These are phyloP conservation scores for Neuroterus valhalla DNA, from an alignment of 1,140 invertebrate species.

Conservation along the genomic window DNA sequence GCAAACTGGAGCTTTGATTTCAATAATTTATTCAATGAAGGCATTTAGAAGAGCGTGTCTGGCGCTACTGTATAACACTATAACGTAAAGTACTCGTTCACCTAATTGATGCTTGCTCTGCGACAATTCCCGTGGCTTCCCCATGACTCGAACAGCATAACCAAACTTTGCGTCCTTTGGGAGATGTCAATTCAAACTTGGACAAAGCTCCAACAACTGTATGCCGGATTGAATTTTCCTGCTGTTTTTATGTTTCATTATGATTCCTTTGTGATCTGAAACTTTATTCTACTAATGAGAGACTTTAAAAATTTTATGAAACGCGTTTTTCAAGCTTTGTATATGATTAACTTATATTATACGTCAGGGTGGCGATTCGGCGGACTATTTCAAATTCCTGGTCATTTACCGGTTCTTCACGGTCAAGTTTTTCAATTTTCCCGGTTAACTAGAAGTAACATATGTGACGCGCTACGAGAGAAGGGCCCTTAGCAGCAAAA, in stretches of 20 bases:
- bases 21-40: background rate
- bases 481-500: too few relatives aligned
- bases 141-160: background rate
- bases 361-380: too few relatives aligned
- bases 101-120: background rate
- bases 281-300: background rate
- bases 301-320: background rate
- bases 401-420: too few relatives aligned
- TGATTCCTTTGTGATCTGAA: background rate
- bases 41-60: background rate
- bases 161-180: too few relatives aligned
- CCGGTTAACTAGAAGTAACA: too few relatives aligned
- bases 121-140: background rate
- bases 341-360: too few relatives aligned
- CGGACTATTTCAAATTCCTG: too few relatives aligned
- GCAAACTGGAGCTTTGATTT: too few relatives aligned
- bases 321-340: constrained; percentile 11
- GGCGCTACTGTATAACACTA: background rate
- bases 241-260: constrained; percentile 16
- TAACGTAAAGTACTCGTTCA: background rate
- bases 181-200: constrained; percentile 20
- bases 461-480: too few relatives aligned
- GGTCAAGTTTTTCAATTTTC: too few relatives aligned
- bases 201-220: constrained; percentile 1
- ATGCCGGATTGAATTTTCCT: background rate